Percentiles rank a stretch among this genome's conserved stretches.
Evolutionary conservation across 2,888 invertebrate genomes (phyloP).

Genomic region (Subacronicta megacephala): DNA sequence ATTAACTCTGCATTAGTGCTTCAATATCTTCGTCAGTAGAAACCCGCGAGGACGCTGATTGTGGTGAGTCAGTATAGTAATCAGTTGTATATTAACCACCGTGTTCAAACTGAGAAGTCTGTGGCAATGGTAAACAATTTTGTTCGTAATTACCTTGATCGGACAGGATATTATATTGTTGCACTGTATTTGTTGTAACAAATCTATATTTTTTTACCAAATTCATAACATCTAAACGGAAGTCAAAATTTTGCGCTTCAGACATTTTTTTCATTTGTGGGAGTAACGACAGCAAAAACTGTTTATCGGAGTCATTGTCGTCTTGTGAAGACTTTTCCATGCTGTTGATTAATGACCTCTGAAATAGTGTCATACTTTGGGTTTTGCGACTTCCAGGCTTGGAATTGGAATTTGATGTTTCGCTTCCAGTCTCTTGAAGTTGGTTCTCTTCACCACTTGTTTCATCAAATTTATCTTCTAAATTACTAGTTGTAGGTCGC

Average conservation of each 20-base stretch:
- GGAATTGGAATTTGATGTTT: slow-evolving; percentile 17
- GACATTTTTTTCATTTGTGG: slow-evolving; percentile 30
- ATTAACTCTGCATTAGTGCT: slow-evolving; percentile 36
- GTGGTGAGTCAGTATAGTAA: slow-evolving; percentile 37
- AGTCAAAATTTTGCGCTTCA: slow-evolving; percentile 38
- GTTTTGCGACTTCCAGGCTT: slow-evolving; percentile 15
- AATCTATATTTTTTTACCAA: slow-evolving; percentile 40
- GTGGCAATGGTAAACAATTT: slow-evolving; percentile 24
- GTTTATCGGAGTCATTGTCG: slow-evolving; percentile 28
- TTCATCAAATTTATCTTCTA: slow-evolving; percentile 21
- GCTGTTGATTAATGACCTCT: slow-evolving; percentile 23
- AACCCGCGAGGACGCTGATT: slow-evolving; percentile 33
- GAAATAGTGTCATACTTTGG: slow-evolving; percentile 20
- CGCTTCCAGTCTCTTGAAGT: slow-evolving; percentile 26
- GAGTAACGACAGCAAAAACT: slow-evolving; percentile 26
- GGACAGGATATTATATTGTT: slow-evolving; percentile 27
- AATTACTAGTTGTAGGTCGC: slow-evolving; percentile 28
- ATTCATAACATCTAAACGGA: slow-evolving; percentile 38
- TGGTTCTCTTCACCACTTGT: slow-evolving; percentile 30
- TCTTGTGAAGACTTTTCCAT: slow-evolving; percentile 28
- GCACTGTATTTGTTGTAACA: slow-evolving; percentile 35
- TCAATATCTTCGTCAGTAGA: slow-evolving; percentile 35
- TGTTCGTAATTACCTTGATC: slow-evolving; percentile 31
- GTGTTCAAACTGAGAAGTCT: slow-evolving; percentile 35
- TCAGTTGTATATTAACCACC: slow-evolving; percentile 31